A percentile compares a stretch with the other conserved stretches of the same genome.
Conservation (phyloP, 1,140 invertebrate genomes). For the Drosophila tani region DNA sequence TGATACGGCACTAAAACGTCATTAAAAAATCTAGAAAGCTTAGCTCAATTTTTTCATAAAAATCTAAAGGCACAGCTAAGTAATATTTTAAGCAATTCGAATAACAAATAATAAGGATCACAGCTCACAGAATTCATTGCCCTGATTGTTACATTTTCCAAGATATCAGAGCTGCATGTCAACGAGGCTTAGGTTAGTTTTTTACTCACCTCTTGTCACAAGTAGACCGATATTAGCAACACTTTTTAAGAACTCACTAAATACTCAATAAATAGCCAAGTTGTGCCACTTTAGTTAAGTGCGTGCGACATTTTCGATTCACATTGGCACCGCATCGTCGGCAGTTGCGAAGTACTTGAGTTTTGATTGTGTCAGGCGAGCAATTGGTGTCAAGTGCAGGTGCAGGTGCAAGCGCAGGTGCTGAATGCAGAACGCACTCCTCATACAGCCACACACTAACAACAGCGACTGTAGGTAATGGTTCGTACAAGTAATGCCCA, state of each 20-base stretch:
- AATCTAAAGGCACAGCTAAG: not conserved
- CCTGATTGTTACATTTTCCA: too few relatives aligned
- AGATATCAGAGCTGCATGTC: not conserved
- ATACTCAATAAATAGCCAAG: not conserved
- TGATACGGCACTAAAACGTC: too few relatives aligned
- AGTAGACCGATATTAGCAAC: not conserved
- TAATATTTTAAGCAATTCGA: too few relatives aligned
- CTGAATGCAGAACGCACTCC: conserved; percentile 49
- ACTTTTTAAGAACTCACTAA: conserved; percentile 4
- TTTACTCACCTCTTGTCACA: not conserved
- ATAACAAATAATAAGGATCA: not conserved
- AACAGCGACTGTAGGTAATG: conserved; percentile 66
- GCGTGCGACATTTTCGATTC: conserved; percentile 19
- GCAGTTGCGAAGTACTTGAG: conserved; percentile 32
- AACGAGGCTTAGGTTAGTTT: not conserved
- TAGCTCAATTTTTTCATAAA: not conserved
- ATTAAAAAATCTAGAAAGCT: not conserved
- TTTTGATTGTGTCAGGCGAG: conserved; percentile 57
- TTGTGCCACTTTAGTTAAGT: conserved; percentile 27
- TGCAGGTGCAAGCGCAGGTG: conserved; percentile 47
- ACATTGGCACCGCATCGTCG: conserved; percentile 40
- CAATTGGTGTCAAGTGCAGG: conserved; percentile 50
- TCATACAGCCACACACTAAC: conserved; percentile 54
- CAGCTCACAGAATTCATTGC: not conserved
- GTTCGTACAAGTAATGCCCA: conserved; percentile 32